Conservation (phyloP, 2,888 invertebrate genomes). For the Creontiades dilutus region DNA sequence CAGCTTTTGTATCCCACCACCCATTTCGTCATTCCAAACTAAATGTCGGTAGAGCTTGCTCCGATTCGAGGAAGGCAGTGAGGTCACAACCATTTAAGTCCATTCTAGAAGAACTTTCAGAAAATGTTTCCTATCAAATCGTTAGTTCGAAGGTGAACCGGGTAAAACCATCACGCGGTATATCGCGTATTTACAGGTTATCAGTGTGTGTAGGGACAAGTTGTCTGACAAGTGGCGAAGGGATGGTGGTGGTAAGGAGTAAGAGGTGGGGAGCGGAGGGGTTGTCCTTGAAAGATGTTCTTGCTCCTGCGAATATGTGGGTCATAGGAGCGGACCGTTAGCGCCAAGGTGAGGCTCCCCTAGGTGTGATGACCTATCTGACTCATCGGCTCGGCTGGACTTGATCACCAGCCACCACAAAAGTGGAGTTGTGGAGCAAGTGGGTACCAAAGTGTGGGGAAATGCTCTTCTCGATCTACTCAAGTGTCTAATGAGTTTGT, state of each 20-base stretch:
- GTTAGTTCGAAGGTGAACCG: not conserved
- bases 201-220: not conserved
- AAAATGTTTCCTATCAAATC: not conserved
- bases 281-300: slow-evolving; percentile 68
- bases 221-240: not conserved
- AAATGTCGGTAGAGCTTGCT: not conserved
- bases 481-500: no score
- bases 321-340: slow-evolving; percentile 68
- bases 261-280: not conserved
- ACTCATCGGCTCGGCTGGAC: slow-evolving; percentile 8
- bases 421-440: not conserved
- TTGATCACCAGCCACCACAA: not conserved
- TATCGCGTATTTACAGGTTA: not conserved
- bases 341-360: slow-evolving; percentile 65
- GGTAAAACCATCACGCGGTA: not conserved
- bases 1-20: not conserved
- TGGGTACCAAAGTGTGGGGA: not conserved
- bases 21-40: not conserved
- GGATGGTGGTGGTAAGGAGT: no score
- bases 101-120: not conserved
- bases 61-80: not conserved
- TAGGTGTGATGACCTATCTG: slow-evolving; percentile 51
- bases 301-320: slow-evolving; percentile 67
- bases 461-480: no score
- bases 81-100: slow-evolving; percentile 4